Conservation (phyloP, 2,888 invertebrate genomes). For the Agrochola litura region DNA sequence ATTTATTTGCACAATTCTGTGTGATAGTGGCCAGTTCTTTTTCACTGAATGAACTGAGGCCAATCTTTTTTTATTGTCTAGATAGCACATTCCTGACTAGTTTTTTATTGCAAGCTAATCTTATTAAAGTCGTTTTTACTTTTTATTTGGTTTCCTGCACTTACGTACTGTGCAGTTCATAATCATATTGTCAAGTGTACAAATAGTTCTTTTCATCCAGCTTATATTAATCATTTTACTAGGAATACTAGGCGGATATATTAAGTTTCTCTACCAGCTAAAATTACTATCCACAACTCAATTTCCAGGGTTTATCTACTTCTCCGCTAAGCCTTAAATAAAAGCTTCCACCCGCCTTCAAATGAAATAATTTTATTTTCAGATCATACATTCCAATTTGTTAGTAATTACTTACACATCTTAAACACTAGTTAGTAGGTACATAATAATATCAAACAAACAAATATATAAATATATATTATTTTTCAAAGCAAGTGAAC, state of each 20-base stretch:
- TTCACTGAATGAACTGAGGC: constrained; percentile 11
- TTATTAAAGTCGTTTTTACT: neutral
- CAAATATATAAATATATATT: too few species aligned
- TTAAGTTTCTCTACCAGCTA: neutral
- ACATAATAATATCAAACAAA: too few species aligned
- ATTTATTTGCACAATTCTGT: constrained; percentile 28
- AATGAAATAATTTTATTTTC: too few species aligned
- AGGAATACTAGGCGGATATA: neutral
- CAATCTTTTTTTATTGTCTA: neutral
- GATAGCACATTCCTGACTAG: too few species aligned
- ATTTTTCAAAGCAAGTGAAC: neutral
- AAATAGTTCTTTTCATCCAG: neutral
- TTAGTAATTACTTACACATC: too few species aligned
- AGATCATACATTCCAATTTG: too few species aligned
- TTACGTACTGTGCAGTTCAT: neutral
- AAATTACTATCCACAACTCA: neutral
- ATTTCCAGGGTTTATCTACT: neutral
- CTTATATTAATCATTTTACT: neutral
- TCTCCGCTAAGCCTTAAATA: neutral
- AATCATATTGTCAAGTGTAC: neutral
- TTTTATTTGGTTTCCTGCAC: neutral
- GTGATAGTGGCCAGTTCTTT: neutral
- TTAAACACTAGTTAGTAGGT: too few species aligned
- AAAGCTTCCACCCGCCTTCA: neutral
- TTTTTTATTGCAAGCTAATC: neutral